phyloP scores from a whole-genome alignment of 2,113 vertebrate species.

The Peromyscus polionotus region DNA sequence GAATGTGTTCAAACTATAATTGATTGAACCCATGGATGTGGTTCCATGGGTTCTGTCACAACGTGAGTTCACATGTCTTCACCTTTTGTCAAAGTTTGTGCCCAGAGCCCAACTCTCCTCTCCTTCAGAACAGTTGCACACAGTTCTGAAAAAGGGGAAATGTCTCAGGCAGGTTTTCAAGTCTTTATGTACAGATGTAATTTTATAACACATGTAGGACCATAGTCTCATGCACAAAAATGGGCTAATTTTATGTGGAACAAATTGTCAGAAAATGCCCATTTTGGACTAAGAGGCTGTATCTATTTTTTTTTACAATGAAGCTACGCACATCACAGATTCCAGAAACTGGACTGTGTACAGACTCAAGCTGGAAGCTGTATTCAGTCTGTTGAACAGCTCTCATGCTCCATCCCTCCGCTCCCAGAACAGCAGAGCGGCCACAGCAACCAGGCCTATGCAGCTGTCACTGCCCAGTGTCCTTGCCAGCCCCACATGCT shows the following conservation, averaged over 20 bases:
- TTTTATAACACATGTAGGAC: background rate
- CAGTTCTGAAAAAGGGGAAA: background rate
- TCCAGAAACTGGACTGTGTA: background rate
- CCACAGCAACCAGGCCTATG: fast-evolving
- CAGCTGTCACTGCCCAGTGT: background rate
- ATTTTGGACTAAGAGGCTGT: background rate
- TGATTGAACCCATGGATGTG: background rate
- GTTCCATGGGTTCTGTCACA: fast-evolving
- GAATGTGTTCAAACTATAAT: background rate
- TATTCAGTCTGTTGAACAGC: background rate
- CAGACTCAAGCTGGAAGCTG: background rate
- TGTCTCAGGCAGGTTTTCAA: background rate
- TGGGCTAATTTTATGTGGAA: background rate
- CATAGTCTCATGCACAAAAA: background rate
- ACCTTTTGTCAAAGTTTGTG: background rate
- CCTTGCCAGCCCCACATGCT: background rate
- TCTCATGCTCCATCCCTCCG: fast-evolving
- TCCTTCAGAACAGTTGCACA: fast-evolving
- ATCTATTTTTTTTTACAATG: background rate
- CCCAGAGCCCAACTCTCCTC: background rate
- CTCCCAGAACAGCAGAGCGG: background rate
- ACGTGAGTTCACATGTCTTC: background rate
- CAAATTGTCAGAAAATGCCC: background rate
- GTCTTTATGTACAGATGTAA: background rate
- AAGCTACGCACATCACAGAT: background rate